Evolutionary conservation across 2,113 vertebrate genomes (phyloP).

Genomic region (Megaceryle maxima): DNA sequence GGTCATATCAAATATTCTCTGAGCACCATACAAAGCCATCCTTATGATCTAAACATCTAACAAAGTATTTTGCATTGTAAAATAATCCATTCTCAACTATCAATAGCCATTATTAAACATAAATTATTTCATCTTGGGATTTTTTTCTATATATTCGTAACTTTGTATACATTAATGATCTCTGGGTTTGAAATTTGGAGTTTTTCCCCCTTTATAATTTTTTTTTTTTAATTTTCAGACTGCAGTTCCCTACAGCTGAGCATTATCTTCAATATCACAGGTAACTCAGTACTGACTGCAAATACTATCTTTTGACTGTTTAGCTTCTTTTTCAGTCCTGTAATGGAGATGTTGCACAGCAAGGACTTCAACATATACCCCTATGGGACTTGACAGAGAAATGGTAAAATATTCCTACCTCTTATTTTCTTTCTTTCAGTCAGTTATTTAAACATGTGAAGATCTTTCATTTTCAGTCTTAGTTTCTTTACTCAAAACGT

Average conservation of each 20-base stretch:
- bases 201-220: fast-evolving
- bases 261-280: not conserved
- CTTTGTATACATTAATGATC: not conserved
- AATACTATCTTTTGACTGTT: not conserved
- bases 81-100: not conserved
- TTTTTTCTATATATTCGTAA: not conserved
- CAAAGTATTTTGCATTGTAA: not conserved
- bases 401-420: not conserved
- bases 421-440: not conserved
- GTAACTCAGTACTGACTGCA: not conserved
- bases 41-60: not conserved
- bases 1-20: not conserved
- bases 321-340: not conserved
- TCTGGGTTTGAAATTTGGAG: not conserved
- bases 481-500: not conserved
- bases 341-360: fast-evolving
- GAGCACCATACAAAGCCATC: not conserved
- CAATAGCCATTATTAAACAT: not conserved
- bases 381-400: not conserved
- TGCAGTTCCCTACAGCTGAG: not conserved
- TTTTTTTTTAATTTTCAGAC: not conserved
- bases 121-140: not conserved
- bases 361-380: not conserved
- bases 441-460: not conserved
- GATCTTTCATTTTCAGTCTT: not conserved